Percentiles rank a stretch among this genome's conserved stretches.
Conservation (phyloP, 2,113 vertebrate genomes). For the Podiceps cristatus region DNA sequence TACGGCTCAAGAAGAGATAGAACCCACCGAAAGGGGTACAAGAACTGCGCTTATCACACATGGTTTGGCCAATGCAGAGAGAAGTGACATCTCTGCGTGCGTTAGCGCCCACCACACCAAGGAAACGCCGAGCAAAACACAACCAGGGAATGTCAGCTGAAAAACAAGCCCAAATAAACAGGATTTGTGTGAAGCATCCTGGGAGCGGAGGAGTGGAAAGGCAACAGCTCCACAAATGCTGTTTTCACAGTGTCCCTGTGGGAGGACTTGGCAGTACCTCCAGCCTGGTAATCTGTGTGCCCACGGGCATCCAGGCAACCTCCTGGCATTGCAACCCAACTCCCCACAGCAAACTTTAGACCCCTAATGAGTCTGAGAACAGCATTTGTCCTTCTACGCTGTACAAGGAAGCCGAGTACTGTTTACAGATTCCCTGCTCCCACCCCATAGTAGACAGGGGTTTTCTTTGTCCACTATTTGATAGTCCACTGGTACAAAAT, state of each 20-base stretch:
- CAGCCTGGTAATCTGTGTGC: neutral
- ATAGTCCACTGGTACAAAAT: constrained; percentile 27
- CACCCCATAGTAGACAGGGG: neutral
- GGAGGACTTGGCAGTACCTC: neutral
- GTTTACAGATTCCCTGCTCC: neutral
- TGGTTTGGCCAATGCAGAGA: fast-evolving
- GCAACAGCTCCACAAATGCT: neutral
- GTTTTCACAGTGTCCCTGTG: neutral
- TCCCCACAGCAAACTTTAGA: neutral
- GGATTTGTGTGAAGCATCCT: neutral
- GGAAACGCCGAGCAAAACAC: neutral
- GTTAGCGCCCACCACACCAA: neutral
- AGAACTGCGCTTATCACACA: fast-evolving
- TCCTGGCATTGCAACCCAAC: neutral
- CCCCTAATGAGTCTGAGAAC: neutral
- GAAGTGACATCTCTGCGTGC: neutral
- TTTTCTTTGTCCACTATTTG: constrained; percentile 20
- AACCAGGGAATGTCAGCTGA: neutral
- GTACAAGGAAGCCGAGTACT: neutral
- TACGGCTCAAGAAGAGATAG: neutral
- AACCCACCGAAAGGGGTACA: neutral
- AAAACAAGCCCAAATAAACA: neutral
- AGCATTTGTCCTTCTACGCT: neutral
- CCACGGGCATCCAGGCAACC: neutral
- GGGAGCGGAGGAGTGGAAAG: neutral